Conservation (phyloP, 2,888 invertebrate genomes). For the Miltochrista miniata region DNA sequence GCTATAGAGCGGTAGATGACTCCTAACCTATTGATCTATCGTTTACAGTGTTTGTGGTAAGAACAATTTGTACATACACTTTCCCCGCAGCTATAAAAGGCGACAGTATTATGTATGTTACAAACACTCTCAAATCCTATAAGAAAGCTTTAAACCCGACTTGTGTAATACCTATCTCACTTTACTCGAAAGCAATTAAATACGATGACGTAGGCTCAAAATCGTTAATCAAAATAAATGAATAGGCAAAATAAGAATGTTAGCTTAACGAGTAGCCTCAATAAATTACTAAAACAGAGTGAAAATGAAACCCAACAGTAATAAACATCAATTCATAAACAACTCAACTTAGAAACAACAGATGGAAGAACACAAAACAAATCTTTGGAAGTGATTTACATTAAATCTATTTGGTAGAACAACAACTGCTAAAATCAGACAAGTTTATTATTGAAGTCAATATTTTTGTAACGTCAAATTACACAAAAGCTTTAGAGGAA, state of each 20-base stretch:
- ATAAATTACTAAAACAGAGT: constrained; percentile 6
- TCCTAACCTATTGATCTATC: no score
- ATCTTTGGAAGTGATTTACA: constrained; percentile 32
- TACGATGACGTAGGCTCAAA: neutral
- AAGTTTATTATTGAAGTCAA: constrained; percentile 22
- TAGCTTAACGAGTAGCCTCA: constrained; percentile 1
- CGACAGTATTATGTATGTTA: no score
- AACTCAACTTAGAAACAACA: constrained; percentile 42
- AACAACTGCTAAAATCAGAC: constrained; percentile 31
- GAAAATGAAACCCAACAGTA: constrained; percentile 16
- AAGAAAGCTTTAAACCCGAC: neutral
- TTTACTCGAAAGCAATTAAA: neutral
- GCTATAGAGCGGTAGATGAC: no score
- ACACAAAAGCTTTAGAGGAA: constrained; percentile 31
- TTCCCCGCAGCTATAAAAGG: no score
- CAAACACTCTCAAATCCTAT: neutral
- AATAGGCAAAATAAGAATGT: neutral
- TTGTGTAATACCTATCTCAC: neutral
- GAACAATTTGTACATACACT: no score
- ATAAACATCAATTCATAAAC: constrained; percentile 30
- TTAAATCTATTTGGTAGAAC: constrained; percentile 32
- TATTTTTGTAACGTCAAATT: constrained; percentile 28
- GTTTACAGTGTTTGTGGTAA: no score
- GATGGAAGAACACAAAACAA: constrained; percentile 21
- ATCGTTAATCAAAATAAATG: constrained; percentile 1